Evolutionary conservation across 2,113 vertebrate species (phyloP), one percentile per base, ranked within the genome.

Genomic region (Otus sunia): DNA sequence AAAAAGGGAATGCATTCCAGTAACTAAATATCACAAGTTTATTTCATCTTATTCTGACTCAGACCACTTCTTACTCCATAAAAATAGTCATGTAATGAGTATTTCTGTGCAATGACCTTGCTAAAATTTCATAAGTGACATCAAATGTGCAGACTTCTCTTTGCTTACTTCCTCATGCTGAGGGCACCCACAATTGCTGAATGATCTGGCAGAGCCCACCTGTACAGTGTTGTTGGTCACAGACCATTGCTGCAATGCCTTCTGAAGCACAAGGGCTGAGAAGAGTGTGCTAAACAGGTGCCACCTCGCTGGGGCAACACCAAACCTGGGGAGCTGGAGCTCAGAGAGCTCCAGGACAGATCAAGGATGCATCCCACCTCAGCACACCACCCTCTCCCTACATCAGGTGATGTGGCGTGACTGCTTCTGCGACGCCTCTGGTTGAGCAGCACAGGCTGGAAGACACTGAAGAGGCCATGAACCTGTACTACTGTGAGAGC

Each of bases 151-250:
- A 91, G 62, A 36, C 25, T 71, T 74, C 15, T 80, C 32, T 55
- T 74, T 75, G 23, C 14, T 39, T 75, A 9, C 27, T 74, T 69
- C 49, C 34, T 66, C 8, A 3, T 55, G 20, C 52, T 36, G 43
- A 53, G 37, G 14, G 18, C 4, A 3, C 34, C 45, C 9, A 7
- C 17, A 32, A 12, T 53, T 2, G 0, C 56, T 0, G 2, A 37
- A 39, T 36, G 60, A 30, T n/a, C 41, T 45, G 47, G 49, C 34
- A 67, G 47, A 82, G 41, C 34, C 29, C 41, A 52, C 62, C 49
- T 12, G 4, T 25, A 29, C 0, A 0, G 9, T 21, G 25, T 7
- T 10, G 12, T 14, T 1, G 2, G 11, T 56, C 55, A 41, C 22
- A 62, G 34, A 62, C 29, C 34, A 27, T 15, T 50, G 34, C 32